Evolutionary conservation across 2,113 vertebrate genomes (phyloP).

Genomic region (Oreocharis arfaki): DNA sequence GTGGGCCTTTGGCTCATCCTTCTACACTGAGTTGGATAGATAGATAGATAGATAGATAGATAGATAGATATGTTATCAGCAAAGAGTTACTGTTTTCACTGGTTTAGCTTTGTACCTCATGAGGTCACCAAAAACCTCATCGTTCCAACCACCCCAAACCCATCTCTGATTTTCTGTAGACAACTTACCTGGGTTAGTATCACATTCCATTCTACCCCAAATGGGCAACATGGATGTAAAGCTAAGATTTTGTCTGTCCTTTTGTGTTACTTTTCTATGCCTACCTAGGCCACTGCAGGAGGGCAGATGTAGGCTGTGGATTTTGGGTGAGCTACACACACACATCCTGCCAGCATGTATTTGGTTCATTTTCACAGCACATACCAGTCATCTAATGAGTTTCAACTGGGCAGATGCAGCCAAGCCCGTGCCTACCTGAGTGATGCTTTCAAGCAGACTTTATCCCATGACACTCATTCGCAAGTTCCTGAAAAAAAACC

Average conservation of each 20-base stretch:
- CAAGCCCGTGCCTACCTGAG: not conserved
- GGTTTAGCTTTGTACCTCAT: not conserved
- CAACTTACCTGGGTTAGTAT: not conserved
- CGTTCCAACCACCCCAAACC: rapidly evolving
- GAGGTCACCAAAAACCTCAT: not conserved
- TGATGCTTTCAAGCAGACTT: not conserved
- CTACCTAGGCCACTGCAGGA: not conserved
- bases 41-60: not conserved
- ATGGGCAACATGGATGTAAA: not conserved
- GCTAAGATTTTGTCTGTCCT: not conserved
- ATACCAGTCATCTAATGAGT: not conserved
- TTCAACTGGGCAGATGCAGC: not conserved
- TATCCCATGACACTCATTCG: not conserved
- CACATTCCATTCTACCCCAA: not conserved
- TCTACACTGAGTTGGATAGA: not conserved
- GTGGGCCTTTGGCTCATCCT: not conserved
- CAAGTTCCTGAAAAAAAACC: not conserved
- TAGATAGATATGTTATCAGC: not conserved
- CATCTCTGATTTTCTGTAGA: not conserved
- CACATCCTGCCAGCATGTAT: rapidly evolving
- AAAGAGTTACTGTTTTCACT: not conserved
- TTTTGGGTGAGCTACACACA: not conserved
- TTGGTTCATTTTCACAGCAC: not conserved
- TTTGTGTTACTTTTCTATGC: not conserved
- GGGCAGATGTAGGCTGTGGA: not conserved